Evolutionary conservation across 2,888 invertebrate species (phyloP), one percentile per base, ranked within the genome.

Genomic region (Anorthoa munda): DNA sequence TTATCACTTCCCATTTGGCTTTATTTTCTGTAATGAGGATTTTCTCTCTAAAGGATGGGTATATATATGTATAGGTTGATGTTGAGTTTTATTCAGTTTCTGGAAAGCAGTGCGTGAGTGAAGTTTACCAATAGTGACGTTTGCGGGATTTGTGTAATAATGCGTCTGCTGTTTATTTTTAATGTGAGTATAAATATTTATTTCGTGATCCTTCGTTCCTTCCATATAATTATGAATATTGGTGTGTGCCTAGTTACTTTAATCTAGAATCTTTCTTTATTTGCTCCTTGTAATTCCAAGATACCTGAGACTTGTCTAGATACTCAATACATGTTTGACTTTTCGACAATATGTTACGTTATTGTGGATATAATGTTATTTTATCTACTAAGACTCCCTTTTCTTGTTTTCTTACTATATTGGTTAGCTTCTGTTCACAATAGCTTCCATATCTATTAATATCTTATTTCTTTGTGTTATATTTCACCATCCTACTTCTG

Each of bases 111-210:
- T 51, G 21, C 51, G 53, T 59, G 15, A 21, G 45, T 53, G 46
- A 66, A 58, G 59, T 51, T 45, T 13, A 23, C 0, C 15, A 11
- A 0, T 13, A 55, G 71, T 60, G 66, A 50, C 45, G 13, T 51
- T n/a, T 23, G 15, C 55, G 46, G 9, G 17, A 23, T 53, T 39
- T 11, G 39, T 9, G 39, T 39, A 39, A 81, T 26, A 1, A 84
- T 86, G 85, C 71, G 79, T 26, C 55, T 79, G 15, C 55, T 77
- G 15, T 53, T 71, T 46, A 15, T 76, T 21, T 61, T 83, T 51
- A 77, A 76, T 55, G 86, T 86, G n/a, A 86, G 87, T 86, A 79
- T 26, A n/a, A 2, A 18, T 48, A 55, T 51, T 39, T 12, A n/a
- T 46, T 68, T 15, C 11, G 2, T 13, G 1, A 15, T 12, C 4